Base-by-base conservation (phyloP, 1,140 invertebrate genomes). In the Pseudomyrmex sp. region DNA sequence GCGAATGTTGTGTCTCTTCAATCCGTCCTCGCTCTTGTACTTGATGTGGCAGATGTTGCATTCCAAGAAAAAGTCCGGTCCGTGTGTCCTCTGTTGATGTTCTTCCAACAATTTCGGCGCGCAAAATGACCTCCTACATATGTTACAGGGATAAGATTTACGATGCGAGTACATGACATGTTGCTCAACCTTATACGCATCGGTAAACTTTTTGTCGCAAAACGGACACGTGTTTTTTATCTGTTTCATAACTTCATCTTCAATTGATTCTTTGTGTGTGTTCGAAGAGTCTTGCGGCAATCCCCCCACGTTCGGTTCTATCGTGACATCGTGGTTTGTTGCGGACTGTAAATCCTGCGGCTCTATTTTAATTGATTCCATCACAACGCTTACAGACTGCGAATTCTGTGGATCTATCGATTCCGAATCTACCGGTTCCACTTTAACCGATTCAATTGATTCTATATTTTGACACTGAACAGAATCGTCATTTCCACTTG, bases 1-100 rank as follows among this genome's bases (percentile, higher is more conserved):
- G 65, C 94, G 93, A 2, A 95, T 92, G 46, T 93, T 93, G 80
- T 95, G 95, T 35, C 93, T 93, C 46, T 95, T 95, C 90, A 95
- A 91, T 15, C 94, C 94, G 56, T 93, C 91, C 62, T 94, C 91
- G 4, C 94, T 92, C 66, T 93, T 95, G 0, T 94, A 91, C 23
- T 94, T 95, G 84, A 93, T 92, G 76, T 94, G 92, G 72, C 95
- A 95, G 0, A 91, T 85, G 0, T 63, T 15, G 59, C 91, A 92
- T 58, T 86, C 83, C 72, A 83, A 89, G 56, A 72, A 91, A 7
- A 85, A 84, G 7, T 90, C 85, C 0, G 72, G 44, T 0, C 72
- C 63, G 18, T 92, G 90, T 26, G 76, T 91, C 15, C 66, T 68
- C 48, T 80, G 35, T 35, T 35, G 85, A 63, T 92, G 91, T 4